Evolutionary conservation across 1,140 invertebrate genomes (phyloP).

Genomic region (Ganaspis sp.): DNA sequence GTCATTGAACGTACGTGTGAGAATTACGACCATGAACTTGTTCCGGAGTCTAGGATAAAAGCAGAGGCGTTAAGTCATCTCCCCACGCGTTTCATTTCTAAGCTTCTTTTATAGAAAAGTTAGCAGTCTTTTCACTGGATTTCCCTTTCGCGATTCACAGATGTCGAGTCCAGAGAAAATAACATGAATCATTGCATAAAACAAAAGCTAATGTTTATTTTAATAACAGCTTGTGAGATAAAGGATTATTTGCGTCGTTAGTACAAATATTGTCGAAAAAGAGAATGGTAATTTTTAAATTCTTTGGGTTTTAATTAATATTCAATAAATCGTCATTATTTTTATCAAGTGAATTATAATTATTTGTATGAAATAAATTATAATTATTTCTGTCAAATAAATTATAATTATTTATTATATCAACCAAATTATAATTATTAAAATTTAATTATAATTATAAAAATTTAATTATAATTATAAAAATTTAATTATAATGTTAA

Average conservation of each 20-base stretch:
- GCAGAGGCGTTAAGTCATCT: slow-evolving; percentile 16
- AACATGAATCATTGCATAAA: slow-evolving; percentile 34
- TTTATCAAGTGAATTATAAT: too few species aligned
- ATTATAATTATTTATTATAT: too few species aligned
- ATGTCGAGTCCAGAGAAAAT: slow-evolving; percentile 44
- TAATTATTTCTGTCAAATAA: too few species aligned
- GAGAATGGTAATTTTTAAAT: too few species aligned
- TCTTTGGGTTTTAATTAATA: too few species aligned
- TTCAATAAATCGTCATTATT: too few species aligned
- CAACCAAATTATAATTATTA: too few species aligned
- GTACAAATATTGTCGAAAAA: not conserved
- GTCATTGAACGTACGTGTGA: slow-evolving; percentile 13
- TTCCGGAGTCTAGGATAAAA: not conserved
- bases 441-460: too few species aligned
- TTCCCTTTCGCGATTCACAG: slow-evolving; percentile 36
- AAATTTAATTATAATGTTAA: too few species aligned
- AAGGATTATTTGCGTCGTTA: not conserved
- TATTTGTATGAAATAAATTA: too few species aligned
- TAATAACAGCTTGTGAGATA: not conserved
- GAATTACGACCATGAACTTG: slow-evolving; percentile 21
- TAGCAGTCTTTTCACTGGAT: slow-evolving; percentile 33
- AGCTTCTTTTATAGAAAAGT: slow-evolving; percentile 2
- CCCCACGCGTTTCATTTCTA: slow-evolving; percentile 23
- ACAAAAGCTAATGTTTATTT: not conserved
- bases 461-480: too few species aligned